Conservation (phyloP, 2,113 vertebrate genomes). For the Callocephalon fimbriatum region DNA sequence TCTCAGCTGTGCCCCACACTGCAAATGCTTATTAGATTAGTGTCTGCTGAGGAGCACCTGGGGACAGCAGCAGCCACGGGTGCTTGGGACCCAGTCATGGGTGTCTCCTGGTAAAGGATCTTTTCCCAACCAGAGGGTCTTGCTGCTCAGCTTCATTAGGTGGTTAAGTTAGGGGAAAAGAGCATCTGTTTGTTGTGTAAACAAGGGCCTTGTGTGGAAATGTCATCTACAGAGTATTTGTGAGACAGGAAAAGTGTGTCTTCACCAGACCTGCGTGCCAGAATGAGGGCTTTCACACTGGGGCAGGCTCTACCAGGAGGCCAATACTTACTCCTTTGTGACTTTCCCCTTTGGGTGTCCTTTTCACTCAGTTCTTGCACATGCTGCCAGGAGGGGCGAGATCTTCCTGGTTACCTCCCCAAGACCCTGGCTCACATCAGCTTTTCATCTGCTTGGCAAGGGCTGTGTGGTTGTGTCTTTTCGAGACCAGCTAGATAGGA, state of each 20-base stretch:
- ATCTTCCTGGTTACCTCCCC: background rate
- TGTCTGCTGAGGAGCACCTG: constrained; percentile 48
- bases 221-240: background rate
- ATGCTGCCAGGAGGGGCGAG: background rate
- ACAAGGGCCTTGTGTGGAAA: background rate
- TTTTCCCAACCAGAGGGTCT: background rate
- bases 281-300: background rate
- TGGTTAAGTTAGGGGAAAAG: constrained; percentile 34
- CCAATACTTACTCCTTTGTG: background rate
- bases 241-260: background rate
- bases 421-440: background rate
- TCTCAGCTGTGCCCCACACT: constrained; percentile 21
- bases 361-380: background rate
- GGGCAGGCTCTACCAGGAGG: background rate
- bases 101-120: constrained; percentile 18
- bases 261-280: background rate
- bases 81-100: background rate
- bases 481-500: fast-evolving
- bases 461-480: background rate
- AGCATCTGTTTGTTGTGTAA: constrained; percentile 48
- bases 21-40: background rate
- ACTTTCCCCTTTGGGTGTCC: background rate
- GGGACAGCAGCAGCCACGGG: background rate
- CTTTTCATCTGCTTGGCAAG: background rate
- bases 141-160: constrained; percentile 40